These are phyloP conservation scores for Euglossa dilemma DNA, from an alignment of 1,140 invertebrate species.

Conservation along the genomic window DNA sequence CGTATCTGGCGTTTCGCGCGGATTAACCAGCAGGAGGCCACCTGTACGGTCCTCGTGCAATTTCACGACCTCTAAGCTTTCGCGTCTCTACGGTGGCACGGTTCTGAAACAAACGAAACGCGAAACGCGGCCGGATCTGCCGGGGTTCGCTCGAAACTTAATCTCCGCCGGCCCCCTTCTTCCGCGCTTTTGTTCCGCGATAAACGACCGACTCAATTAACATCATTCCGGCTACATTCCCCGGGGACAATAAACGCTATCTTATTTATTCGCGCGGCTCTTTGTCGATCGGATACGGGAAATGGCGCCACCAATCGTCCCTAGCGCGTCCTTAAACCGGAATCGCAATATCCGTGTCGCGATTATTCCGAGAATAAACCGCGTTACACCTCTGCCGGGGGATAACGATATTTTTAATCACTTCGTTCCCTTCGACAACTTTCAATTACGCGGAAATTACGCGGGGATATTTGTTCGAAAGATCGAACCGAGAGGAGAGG, in stretches of 20 bases:
- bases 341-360: background rate
- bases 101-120: background rate
- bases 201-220: constrained; percentile 21
- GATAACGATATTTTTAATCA: constrained; percentile 14
- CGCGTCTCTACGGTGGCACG: no score
- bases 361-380: background rate
- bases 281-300: background rate
- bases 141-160: background rate
- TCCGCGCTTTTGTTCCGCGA: background rate
- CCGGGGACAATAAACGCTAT: constrained; percentile 2
- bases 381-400: background rate
- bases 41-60: constrained; percentile 1
- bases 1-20: constrained; percentile 6
- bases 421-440: background rate
- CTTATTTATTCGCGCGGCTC: background rate
- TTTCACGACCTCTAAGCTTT: constrained; percentile 8
- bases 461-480: background rate
- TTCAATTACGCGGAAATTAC: background rate
- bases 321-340: background rate
- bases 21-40: constrained; percentile 3
- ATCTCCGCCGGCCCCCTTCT: background rate
- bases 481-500: no score
- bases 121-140: background rate
- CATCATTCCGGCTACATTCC: background rate
- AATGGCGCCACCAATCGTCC: background rate